Evolutionary conservation across 1,140 invertebrate genomes (phyloP), one percentile per base, ranked within the genome.

Genomic region (Ceratina calcarata): DNA sequence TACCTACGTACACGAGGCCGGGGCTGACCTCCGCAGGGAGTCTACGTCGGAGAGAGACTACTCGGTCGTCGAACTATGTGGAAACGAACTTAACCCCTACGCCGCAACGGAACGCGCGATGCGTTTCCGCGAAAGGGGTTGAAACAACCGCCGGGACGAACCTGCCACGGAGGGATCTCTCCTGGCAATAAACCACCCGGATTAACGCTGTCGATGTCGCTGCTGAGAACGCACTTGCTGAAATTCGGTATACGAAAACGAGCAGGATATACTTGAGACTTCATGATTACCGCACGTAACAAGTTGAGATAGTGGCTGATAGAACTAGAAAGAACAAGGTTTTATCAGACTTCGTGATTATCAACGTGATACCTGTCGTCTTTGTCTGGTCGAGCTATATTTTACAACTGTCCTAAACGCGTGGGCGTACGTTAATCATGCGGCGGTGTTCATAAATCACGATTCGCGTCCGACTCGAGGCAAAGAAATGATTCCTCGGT

Each of bases 61-160:
- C 60, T 70, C 74, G 80, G 83, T 83, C 80, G 84, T 80, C 85
- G 73, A 85, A 80, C 85, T 83, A 85, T 74, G 85, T 66, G 72
- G 69, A 87, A 87, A 87, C 84, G 84, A 87, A 86, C 78, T 87
- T 86, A 85, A 85, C 78, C 78, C 74, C 45, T 18, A 20, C 8
- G 18, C 37, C 22, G 22, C 20, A 4, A 67, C 45, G 37, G 0
- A n/a, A 57, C n/a, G 27, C 27, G 45, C 51, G 78, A 83, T 81
- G 78, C 77, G 84, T 81, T 72, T 51, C 27, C 82, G 77, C 71
- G 68, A 72, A 58, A 71, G 71, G 82, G 81, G 66, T 24, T n/a
- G 45, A 64, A 55, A 55, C 67, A 64, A 61, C 22, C 22, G 32
- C 4, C 18, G 37, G 18, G 51, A 20, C 62, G 80, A 45, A 60